Conservation (phyloP, 2,888 invertebrate species). For the Ochropleura plecta region DNA sequence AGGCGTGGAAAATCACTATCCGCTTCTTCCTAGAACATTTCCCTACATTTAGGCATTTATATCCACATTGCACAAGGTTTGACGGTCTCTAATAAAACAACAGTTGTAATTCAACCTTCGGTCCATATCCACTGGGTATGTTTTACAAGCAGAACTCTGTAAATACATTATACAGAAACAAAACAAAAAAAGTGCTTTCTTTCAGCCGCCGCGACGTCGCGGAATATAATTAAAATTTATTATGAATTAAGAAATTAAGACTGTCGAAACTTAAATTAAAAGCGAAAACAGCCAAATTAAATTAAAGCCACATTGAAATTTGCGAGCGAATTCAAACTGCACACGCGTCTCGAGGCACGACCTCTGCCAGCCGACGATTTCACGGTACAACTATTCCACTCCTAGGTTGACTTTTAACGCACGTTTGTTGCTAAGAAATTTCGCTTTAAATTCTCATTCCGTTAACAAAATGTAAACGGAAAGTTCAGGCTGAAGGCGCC, state of each 20-base stretch:
- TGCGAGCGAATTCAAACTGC: conserved; percentile 46
- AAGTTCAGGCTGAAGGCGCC: conserved; percentile 76
- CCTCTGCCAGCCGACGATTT: conserved; percentile 71
- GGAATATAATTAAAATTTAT: conserved; percentile 14
- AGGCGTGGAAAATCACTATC: background rate
- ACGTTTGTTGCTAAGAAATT: conserved; percentile 85
- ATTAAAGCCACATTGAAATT: conserved; percentile 50
- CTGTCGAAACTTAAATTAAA: conserved; percentile 27
- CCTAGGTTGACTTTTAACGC: conserved; percentile 77
- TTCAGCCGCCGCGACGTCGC: conserved; percentile 1
- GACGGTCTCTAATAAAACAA: background rate
- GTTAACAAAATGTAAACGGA: conserved; percentile 88
- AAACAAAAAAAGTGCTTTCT: background rate
- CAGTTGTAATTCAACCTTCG: background rate
- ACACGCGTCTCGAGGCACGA: conserved; percentile 51
- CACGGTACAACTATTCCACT: conserved; percentile 76
- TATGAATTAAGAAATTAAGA: conserved; percentile 24
- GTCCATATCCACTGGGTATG: background rate
- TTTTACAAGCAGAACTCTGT: background rate
- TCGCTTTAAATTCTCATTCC: conserved; percentile 87
- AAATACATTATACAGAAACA: background rate
- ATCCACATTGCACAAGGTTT: background rate
- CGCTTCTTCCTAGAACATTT: background rate
- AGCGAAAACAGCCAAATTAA: conserved; percentile 47
- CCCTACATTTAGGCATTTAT: background rate